Base-by-base conservation (phyloP, 2,888 invertebrate genomes). In the Rutpela maculata region DNA sequence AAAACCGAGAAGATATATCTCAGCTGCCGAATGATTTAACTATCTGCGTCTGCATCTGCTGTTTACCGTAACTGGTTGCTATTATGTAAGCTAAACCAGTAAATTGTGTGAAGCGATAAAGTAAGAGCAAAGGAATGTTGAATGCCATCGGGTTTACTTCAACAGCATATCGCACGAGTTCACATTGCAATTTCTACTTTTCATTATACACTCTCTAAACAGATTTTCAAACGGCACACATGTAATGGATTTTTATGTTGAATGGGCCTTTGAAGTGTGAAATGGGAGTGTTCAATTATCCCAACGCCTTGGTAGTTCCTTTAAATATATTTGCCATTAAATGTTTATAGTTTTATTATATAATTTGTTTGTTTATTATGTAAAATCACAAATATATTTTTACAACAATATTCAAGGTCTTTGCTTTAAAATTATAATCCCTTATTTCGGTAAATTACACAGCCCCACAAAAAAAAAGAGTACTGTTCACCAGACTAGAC, bases 61-160 rank as follows among this genome's bases (percentile, higher is more conserved):
- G n/a, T 50, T 50, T 50, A 50, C 50, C 50, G 15, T 50, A 50
- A 50, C 50, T n/a, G 50, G 15, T 50, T 50, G 15, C 1, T 4
- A 50, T 50, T 50, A 50, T 50, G 50, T 4, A 50, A 50, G 50
- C n/a, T 50, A n/a, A 50, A 50, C 12, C 50, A 50, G 50, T 50
- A 50, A 50, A 50, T n/a, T 50, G 50, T 50, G n/a, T 50, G n/a
- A 50, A 50, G n/a, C 50, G n/a, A 50, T 17, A 50, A 50, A 50
- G 43, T 43, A 43, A 11, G n/a, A 50, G 50, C 50, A 50, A 50
- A 50, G 50, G 50, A 50, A 50, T 50, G 50, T 50, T 15, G 50
- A 50, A 15, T 50, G 50, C 4, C 50, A 50, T 50, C 15, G 12
- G 50, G 50, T 50, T 50, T 50, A n/a, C n/a, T 50, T 50, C 50